Percentiles rank a stretch among this genome's conserved stretches.
Evolutionary conservation across 2,888 invertebrate genomes (phyloP).

Genomic region (Axea sp.): DNA sequence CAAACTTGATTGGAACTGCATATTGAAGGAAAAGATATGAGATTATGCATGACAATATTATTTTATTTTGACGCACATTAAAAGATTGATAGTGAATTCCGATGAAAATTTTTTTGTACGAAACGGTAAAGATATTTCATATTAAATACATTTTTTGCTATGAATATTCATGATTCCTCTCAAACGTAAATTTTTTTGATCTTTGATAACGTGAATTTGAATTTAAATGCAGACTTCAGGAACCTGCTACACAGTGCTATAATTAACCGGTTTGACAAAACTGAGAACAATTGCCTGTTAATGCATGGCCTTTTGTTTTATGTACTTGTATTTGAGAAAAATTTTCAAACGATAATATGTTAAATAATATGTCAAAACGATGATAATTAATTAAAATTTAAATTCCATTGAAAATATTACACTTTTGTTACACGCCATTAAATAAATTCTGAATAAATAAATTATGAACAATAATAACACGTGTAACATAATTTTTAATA

Average conservation of each 20-base stretch:
- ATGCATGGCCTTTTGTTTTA: too few relatives aligned
- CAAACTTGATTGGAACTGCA: conserved; percentile 8
- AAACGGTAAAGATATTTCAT: conserved; percentile 34
- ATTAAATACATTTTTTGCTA: conserved; percentile 21
- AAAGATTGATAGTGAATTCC: conserved; percentile 11
- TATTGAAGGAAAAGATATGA: background rate
- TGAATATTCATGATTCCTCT: conserved; percentile 36
- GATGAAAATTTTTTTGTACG: conserved; percentile 15
- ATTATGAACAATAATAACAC: too few relatives aligned
- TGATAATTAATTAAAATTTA: too few relatives aligned
- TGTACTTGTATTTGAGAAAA: too few relatives aligned
- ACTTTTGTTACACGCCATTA: too few relatives aligned
- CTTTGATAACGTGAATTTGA: conserved; percentile 22
- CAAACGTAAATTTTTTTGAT: conserved; percentile 30
- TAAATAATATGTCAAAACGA: too few relatives aligned
- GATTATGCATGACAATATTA: conserved; percentile 12
- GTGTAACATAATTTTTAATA: too few relatives aligned
- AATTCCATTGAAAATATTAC: too few relatives aligned
- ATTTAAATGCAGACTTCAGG: conserved; percentile 28
- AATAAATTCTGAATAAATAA: too few relatives aligned
- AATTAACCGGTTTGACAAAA: conserved; percentile 34
- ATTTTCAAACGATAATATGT: too few relatives aligned
- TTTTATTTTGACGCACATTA: conserved; percentile 18
- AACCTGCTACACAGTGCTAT: conserved; percentile 16
- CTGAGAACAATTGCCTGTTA: conserved; percentile 33